Conservation (phyloP, 2,888 invertebrate genomes). For the Polydrusus tereticollis region DNA sequence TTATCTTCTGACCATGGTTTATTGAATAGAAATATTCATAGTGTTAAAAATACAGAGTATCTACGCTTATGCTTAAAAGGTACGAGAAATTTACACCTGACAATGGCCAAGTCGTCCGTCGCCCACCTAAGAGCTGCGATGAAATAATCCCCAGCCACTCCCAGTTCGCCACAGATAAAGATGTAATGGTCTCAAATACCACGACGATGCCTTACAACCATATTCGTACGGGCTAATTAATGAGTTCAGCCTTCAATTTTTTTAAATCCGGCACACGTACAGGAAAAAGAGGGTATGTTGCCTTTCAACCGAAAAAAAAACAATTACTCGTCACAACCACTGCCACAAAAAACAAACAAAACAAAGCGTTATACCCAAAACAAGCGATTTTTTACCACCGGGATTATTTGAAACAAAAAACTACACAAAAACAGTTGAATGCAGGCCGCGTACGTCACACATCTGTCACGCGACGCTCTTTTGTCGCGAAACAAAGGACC, state of each 20-base stretch:
- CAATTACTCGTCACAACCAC: background rate
- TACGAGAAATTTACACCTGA: slow-evolving; percentile 65
- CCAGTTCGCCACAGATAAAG: slow-evolving; percentile 65
- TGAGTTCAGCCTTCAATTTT: slow-evolving; percentile 42
- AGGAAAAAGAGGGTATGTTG: too few species aligned
- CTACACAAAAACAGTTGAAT: slow-evolving; percentile 41
- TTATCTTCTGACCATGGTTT: too few species aligned
- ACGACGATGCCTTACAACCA: slow-evolving; percentile 56
- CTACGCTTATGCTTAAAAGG: slow-evolving; percentile 46
- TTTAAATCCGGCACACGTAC: background rate
- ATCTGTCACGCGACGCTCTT: slow-evolving; percentile 45
- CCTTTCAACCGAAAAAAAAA: too few species aligned
- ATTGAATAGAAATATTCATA: too few species aligned
- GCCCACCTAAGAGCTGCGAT: slow-evolving; percentile 64
- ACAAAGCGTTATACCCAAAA: slow-evolving; percentile 13
- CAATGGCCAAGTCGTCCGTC: slow-evolving; percentile 61
- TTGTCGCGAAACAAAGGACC: slow-evolving; percentile 37
- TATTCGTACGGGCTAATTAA: slow-evolving; percentile 61
- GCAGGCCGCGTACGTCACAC: slow-evolving; percentile 36
- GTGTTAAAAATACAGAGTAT: too few species aligned
- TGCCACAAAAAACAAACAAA: slow-evolving; percentile 13
- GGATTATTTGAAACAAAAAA: slow-evolving; percentile 42
- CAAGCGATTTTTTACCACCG: slow-evolving; percentile 29
- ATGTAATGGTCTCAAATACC: slow-evolving; percentile 65
- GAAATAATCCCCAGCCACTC: slow-evolving; percentile 66